A percentile compares a stretch with the other conserved stretches of the same genome.
phyloP scores from a whole-genome alignment of 2,888 invertebrate species.

The Spialia ferax region DNA sequence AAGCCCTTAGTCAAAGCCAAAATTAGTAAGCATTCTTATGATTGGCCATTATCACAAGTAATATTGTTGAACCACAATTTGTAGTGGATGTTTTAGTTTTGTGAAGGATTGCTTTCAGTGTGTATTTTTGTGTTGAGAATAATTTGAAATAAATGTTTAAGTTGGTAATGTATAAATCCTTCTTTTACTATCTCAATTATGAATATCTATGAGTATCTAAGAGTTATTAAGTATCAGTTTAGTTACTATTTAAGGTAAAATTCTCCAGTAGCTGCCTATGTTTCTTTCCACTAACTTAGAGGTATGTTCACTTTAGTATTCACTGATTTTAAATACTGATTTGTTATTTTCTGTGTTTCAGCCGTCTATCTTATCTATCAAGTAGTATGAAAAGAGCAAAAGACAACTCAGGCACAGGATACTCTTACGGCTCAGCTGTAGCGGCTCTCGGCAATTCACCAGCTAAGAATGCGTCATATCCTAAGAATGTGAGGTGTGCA shows the following conservation, averaged over 20 bases:
- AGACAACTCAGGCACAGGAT: constrained; percentile 76
- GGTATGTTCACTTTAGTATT: no score
- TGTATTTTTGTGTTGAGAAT: not conserved
- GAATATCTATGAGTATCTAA: no score
- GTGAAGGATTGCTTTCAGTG: not conserved
- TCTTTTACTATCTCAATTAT: no score
- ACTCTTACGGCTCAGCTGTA: constrained; percentile 74
- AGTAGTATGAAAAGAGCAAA: constrained; percentile 73
- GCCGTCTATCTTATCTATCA: constrained; percentile 64
- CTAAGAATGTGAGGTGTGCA: constrained; percentile 54
- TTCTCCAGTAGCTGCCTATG: no score
- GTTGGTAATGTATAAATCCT: no score
- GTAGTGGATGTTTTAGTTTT: not conserved
- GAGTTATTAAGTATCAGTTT: no score
- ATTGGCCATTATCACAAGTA: not conserved
- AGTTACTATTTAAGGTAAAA: no score
- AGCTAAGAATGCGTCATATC: constrained; percentile 53
- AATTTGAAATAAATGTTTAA: no score
- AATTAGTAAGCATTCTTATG: constrained; percentile 17
- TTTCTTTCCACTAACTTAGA: no score
- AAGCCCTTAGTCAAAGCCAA: not conserved
- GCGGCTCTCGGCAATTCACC: constrained; percentile 59
- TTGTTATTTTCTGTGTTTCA: constrained; percentile 53
- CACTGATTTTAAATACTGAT: not conserved
- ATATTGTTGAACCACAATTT: not conserved